Conservation (phyloP, 2,113 vertebrate species). For the Protobothrops mucrosquamatus region DNA sequence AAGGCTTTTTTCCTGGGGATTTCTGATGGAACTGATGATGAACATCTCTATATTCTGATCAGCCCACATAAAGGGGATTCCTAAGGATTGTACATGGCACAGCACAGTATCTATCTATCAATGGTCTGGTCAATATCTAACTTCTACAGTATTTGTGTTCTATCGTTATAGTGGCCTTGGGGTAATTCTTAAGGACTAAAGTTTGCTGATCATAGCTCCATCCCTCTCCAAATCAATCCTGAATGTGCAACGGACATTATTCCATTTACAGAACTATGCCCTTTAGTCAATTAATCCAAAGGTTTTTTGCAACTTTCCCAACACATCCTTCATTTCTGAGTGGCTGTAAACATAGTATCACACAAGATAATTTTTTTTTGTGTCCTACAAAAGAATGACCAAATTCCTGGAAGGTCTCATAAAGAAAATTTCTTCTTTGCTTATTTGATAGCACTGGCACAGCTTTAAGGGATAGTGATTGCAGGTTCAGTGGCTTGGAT, state of each 20-base stretch:
- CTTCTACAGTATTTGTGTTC: neutral
- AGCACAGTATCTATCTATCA: neutral
- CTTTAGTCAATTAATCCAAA: neutral
- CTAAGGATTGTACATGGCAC: neutral
- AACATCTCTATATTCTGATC: neutral
- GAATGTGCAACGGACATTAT: neutral
- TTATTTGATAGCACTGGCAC: neutral
- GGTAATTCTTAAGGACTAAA: neutral
- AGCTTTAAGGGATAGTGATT: neutral
- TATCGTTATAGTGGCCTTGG: neutral
- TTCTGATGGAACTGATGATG: neutral
- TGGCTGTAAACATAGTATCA: neutral
- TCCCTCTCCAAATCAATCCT: neutral
- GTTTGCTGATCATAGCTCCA: neutral
- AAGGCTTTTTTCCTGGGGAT: neutral
- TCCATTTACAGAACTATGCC: neutral
- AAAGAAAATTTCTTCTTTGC: neutral
- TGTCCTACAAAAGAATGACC: neutral
- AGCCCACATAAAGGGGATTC: neutral
- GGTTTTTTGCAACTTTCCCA: neutral
- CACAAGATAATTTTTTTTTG: neutral
- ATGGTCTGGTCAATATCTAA: neutral
- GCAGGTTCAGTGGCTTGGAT: neutral
- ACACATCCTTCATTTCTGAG: neutral
- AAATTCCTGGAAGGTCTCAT: neutral